A percentile compares a stretch with the other conserved stretches of the same genome.
Evolutionary conservation across 2,113 vertebrate species (phyloP).

Genomic region (Podarcis muralis): DNA sequence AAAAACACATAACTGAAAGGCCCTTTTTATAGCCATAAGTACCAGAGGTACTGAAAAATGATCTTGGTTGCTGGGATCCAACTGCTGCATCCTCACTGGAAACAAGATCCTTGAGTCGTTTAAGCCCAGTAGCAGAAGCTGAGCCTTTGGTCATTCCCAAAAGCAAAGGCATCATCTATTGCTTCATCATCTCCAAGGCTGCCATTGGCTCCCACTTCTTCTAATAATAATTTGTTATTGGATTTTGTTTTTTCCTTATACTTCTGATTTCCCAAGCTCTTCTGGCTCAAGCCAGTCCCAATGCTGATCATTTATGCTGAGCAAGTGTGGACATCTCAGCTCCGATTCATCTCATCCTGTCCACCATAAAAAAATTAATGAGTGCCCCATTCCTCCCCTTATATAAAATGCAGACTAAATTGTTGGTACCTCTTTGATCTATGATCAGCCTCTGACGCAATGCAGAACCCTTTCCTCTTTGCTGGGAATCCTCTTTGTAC

Average conservation of each 20-base stretch:
- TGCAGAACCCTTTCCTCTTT: constrained; percentile 24
- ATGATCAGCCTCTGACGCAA: neutral
- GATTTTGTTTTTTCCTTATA: too few species aligned
- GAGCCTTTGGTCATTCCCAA: neutral
- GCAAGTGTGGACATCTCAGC: neutral
- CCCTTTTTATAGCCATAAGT: neutral
- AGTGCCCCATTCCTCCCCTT: neutral
- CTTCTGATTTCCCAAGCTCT: neutral
- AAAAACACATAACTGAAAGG: neutral
- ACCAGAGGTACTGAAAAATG: neutral
- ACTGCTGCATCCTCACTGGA: neutral
- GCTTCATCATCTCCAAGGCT: neutral
- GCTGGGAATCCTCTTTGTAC: neutral
- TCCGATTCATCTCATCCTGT: neutral
- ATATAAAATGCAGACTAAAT: neutral
- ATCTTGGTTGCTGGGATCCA: neutral
- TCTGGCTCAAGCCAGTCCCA: neutral
- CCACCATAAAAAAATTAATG: neutral
- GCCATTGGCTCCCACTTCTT: neutral
- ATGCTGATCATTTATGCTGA: neutral
- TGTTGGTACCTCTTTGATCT: neutral
- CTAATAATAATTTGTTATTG: too few species aligned
- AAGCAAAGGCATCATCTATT: neutral
- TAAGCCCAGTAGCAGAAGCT: neutral
- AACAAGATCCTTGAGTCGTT: neutral